A percentile compares a stretch with the other conserved stretches of the same genome.
These are phyloP conservation scores for Lordiphosa andalusiaca DNA, from an alignment of 2,888 invertebrate genomes.

Conservation along the genomic window DNA sequence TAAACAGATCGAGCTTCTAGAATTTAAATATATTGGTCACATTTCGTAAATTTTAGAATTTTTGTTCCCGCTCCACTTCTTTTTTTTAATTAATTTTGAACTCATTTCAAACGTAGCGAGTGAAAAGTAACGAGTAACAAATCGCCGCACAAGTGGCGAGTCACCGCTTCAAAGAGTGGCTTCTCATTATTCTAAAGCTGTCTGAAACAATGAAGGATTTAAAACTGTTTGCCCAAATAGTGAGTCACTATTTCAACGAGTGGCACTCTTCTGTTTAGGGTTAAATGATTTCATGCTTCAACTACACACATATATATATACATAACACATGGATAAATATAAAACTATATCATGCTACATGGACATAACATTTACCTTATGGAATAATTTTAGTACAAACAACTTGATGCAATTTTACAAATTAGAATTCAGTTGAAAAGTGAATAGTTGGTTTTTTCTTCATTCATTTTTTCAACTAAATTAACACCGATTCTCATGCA, in stretches of 20 bases:
- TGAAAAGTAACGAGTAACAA: no score
- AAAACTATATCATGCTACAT: slow-evolving; percentile 22
- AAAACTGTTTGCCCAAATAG: background rate
- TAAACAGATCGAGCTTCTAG: no score
- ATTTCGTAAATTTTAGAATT: no score
- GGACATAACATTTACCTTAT: slow-evolving; percentile 17
- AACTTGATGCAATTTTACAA: slow-evolving; percentile 37
- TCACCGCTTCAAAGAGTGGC: no score
- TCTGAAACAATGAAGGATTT: no score
- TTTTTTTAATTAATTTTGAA: no score
- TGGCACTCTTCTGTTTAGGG: slow-evolving; percentile 3
- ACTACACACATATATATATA: slow-evolving; percentile 37
- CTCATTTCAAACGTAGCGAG: no score
- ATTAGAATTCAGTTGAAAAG: slow-evolving; percentile 32
- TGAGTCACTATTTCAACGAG: background rate
- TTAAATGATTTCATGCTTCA: slow-evolving; percentile 41
- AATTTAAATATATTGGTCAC: no score
- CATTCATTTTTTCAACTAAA: slow-evolving; percentile 45
- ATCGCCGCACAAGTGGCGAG: no score
- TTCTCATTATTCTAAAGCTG: no score
- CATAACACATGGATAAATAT: slow-evolving; percentile 24
- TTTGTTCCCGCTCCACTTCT: no score
- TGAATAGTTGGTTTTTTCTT: background rate
- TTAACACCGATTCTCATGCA: slow-evolving; percentile 74
- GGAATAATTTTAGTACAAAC: slow-evolving; percentile 31